phyloP scores from a whole-genome alignment of 2,888 invertebrate genomes.

The Xiphydria camelus region DNA sequence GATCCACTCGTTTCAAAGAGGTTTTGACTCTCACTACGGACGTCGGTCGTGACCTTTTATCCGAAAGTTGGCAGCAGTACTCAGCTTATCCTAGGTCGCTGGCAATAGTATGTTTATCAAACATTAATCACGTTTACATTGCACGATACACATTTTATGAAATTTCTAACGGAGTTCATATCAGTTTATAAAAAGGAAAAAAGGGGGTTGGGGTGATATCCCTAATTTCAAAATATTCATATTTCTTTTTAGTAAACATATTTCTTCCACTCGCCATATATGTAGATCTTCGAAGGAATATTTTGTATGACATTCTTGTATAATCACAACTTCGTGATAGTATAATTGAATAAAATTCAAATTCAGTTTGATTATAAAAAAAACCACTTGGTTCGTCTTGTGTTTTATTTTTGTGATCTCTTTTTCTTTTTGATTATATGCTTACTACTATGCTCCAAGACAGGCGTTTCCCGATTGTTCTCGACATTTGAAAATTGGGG shows the following conservation, averaged over 20 bases:
- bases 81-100: slow-evolving; percentile 33
- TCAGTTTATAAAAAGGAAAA: slow-evolving; percentile 6
- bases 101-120: slow-evolving; percentile 44
- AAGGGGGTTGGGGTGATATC: no score
- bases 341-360: slow-evolving; percentile 55
- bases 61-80: no score
- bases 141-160: slow-evolving; percentile 14
- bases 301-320: slow-evolving; percentile 54
- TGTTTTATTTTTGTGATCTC: slow-evolving; percentile 47
- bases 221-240: background rate
- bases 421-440: no score
- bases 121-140: slow-evolving; percentile 21
- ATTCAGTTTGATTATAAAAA: slow-evolving; percentile 49
- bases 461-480: slow-evolving; percentile 21
- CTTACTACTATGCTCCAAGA: slow-evolving; percentile 34
- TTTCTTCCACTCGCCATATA: slow-evolving; percentile 42
- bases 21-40: no score
- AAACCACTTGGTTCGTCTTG: slow-evolving; percentile 42
- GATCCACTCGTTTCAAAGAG: slow-evolving; percentile 21
- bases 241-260: slow-evolving; percentile 46
- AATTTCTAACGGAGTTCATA: background rate
- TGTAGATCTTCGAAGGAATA: slow-evolving; percentile 46
- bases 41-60: no score
- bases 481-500: slow-evolving; percentile 23
- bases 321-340: slow-evolving; percentile 49